Conservation (phyloP, 2,113 vertebrate genomes). For the Mesitornis unicolor region DNA sequence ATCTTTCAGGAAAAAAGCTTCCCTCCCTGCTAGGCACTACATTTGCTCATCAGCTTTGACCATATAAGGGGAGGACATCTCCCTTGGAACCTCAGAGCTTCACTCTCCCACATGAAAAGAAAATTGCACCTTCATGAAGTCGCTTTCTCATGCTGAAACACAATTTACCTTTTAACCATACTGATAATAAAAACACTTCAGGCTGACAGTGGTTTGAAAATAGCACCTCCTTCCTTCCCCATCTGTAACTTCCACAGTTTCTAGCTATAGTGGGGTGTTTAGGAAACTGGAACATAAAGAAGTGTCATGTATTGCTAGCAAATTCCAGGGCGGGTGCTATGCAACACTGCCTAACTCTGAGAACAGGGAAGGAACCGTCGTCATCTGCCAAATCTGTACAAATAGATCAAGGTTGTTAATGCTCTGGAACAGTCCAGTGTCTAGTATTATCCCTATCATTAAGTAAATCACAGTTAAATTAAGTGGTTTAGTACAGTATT, state of each 20-base stretch:
- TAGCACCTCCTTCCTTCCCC: background rate
- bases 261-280: background rate
- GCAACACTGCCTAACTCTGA: background rate
- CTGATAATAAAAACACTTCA: accelerated
- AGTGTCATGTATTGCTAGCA: background rate
- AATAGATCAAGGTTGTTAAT: background rate
- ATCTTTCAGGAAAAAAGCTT: background rate
- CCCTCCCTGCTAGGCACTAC: background rate
- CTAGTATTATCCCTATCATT: background rate
- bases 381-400: background rate
- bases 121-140: accelerated
- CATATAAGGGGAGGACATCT: background rate
- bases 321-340: background rate
- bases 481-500: accelerated
- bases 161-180: background rate
- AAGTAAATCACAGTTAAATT: background rate
- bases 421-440: background rate
- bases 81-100: accelerated
- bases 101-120: background rate
- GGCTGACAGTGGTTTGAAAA: background rate
- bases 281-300: background rate
- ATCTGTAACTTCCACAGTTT: background rate
- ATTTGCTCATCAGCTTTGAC: background rate
- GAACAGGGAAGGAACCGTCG: accelerated
- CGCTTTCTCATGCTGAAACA: background rate